Percentiles rank a stretch among this genome's conserved stretches.
Conservation (phyloP, 2,797 vertebrate species). For the Chlorospingus flavigularis region DNA sequence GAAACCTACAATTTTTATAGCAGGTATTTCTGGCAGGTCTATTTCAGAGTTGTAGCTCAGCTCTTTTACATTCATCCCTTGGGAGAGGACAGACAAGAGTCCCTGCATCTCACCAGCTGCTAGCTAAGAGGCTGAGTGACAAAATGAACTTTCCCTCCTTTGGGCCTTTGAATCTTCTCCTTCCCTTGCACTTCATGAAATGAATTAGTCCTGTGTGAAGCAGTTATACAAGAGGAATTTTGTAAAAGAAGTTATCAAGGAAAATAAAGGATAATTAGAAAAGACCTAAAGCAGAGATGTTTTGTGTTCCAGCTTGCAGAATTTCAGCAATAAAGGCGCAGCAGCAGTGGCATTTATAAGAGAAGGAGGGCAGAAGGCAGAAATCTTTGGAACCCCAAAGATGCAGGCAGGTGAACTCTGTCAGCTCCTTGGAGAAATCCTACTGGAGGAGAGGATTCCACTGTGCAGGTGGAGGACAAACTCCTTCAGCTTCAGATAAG, state of each 20-base stretch:
- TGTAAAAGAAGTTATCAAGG: neutral
- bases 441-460: neutral
- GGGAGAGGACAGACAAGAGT: neutral
- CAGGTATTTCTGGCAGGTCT: neutral
- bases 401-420: neutral
- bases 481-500: neutral
- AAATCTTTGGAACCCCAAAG: neutral
- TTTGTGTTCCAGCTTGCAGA: neutral
- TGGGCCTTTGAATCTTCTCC: neutral
- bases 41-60: neutral
- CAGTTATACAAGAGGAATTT: neutral
- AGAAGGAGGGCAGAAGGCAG: neutral
- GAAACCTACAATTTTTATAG: neutral
- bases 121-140: neutral
- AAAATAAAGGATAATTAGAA: neutral
- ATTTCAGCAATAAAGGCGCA: neutral
- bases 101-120: neutral
- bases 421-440: neutral
- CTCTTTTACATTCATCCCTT: neutral
- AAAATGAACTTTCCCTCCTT: neutral
- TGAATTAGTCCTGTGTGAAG: neutral
- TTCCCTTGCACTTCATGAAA: neutral
- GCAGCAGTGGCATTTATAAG: neutral
- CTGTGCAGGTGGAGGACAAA: neutral
- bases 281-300: neutral